phyloP scores from a whole-genome alignment of 2,888 invertebrate genomes.

The Caenorhabditis angaria region DNA sequence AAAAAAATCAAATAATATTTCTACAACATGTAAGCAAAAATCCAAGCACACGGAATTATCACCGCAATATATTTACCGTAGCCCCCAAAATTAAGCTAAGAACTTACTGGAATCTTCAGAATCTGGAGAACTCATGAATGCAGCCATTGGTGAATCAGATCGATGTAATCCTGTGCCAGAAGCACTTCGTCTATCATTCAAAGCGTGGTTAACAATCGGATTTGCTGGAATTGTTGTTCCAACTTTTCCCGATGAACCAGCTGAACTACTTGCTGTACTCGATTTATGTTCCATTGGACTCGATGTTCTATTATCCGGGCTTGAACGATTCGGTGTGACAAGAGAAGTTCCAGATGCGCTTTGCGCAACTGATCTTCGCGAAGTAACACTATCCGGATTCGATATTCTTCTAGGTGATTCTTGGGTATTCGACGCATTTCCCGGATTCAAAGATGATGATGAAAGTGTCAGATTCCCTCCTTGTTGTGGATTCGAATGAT shows the following conservation, averaged over 20 bases:
- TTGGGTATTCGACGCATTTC: slow-evolving; percentile 10
- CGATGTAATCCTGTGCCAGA: slow-evolving; percentile 22
- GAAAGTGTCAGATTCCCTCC: slow-evolving; percentile 45
- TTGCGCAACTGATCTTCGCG: slow-evolving; percentile 22
- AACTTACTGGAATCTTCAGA: slow-evolving; percentile 66
- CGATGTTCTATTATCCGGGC: background rate
- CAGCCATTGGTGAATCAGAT: slow-evolving; percentile 41
- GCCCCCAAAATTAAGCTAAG: slow-evolving; percentile 7
- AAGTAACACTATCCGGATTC: slow-evolving; percentile 28
- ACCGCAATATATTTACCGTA: slow-evolving; percentile 16
- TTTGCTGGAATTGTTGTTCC: slow-evolving; percentile 33
- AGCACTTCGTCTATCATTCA: background rate
- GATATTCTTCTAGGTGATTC: slow-evolving; percentile 27
- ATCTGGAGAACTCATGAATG: slow-evolving; percentile 68
- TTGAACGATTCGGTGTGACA: slow-evolving; percentile 38
- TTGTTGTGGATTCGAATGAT: slow-evolving; percentile 64
- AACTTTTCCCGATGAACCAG: slow-evolving; percentile 33
- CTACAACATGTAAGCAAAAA: slow-evolving; percentile 4
- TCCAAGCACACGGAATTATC: slow-evolving; percentile 6
- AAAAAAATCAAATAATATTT: background rate
- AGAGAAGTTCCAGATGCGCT: slow-evolving; percentile 40
- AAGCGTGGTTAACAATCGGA: background rate
- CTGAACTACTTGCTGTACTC: slow-evolving; percentile 25
- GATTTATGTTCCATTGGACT: slow-evolving; percentile 23
- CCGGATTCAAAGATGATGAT: slow-evolving; percentile 51